Conservation (phyloP, 2,113 vertebrate species). For the Chloroceryle aenea region DNA sequence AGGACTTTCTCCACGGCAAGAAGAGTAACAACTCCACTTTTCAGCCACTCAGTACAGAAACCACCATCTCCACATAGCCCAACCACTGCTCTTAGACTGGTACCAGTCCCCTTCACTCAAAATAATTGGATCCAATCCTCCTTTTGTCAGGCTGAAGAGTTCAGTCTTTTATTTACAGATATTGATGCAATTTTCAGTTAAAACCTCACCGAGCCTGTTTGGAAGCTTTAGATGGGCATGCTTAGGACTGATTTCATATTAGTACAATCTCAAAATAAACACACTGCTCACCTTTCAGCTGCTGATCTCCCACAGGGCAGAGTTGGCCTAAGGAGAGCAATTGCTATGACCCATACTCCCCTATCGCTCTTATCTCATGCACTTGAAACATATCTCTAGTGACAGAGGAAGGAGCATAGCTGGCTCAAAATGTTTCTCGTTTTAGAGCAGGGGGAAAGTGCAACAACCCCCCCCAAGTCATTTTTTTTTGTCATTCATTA, state of each 20-base stretch:
- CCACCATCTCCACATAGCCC: not conserved
- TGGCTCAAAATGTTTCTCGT: not conserved
- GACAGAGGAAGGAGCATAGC: not conserved
- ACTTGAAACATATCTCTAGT: not conserved
- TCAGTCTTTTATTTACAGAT: not conserved
- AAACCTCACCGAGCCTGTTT: not conserved
- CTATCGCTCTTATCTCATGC: not conserved
- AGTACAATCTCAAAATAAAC: conserved; percentile 13
- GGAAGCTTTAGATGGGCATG: not conserved
- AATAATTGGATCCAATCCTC: not conserved
- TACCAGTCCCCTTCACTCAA: not conserved
- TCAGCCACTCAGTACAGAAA: not conserved
- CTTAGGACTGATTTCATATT: not conserved
- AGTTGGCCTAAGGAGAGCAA: not conserved
- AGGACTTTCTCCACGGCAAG: not conserved
- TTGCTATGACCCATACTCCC: not conserved
- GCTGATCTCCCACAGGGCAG: not conserved
- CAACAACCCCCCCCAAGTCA: too few relatives aligned
- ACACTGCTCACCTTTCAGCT: not conserved
- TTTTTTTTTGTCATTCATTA: not conserved
- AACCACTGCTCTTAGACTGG: not conserved
- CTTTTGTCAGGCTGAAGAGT: not conserved
- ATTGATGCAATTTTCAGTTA: not conserved
- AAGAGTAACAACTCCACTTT: not conserved
- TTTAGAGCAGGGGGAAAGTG: not conserved